Evolutionary conservation across 2,113 vertebrate genomes (phyloP).

Genomic region (Perca flavescens): DNA sequence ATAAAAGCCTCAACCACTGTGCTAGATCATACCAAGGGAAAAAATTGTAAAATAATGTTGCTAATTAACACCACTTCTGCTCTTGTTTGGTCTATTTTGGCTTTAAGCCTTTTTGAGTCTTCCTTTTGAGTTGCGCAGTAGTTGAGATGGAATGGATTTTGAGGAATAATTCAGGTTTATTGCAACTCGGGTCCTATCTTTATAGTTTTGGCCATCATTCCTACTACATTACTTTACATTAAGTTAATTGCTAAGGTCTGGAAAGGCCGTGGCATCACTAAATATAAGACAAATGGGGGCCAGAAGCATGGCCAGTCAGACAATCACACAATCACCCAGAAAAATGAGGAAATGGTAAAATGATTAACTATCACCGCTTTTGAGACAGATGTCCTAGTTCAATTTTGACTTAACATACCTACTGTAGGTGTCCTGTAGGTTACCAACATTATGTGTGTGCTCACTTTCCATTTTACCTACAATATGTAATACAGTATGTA

Average conservation of each 20-base stretch:
- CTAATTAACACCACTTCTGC: conserved; percentile 35
- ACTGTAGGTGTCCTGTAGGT: too few species aligned
- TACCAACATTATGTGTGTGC: not conserved
- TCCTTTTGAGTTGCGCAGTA: not conserved
- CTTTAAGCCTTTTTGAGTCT: not conserved
- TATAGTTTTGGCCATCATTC: not conserved
- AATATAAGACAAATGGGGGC: not conserved
- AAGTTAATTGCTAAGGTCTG: not conserved
- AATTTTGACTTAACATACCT: not conserved
- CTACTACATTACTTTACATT: not conserved
- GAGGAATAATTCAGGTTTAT: conserved; percentile 7
- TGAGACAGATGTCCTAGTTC: not conserved
- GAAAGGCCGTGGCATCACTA: not conserved
- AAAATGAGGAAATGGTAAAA: not conserved
- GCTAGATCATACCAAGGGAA: conserved; percentile 6
- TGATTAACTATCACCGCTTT: not conserved
- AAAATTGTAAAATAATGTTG: not conserved
- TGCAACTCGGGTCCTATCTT: not conserved
- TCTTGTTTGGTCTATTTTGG: conserved; percentile 20
- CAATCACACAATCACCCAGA: not conserved
- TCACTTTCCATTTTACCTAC: not conserved
- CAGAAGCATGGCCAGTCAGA: not conserved
- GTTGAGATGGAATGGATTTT: not conserved
- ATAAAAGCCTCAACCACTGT: conserved; percentile 23
- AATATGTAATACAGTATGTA: too few species aligned